Conservation (phyloP, 2,113 vertebrate genomes). For the Sardina pilchardus region DNA sequence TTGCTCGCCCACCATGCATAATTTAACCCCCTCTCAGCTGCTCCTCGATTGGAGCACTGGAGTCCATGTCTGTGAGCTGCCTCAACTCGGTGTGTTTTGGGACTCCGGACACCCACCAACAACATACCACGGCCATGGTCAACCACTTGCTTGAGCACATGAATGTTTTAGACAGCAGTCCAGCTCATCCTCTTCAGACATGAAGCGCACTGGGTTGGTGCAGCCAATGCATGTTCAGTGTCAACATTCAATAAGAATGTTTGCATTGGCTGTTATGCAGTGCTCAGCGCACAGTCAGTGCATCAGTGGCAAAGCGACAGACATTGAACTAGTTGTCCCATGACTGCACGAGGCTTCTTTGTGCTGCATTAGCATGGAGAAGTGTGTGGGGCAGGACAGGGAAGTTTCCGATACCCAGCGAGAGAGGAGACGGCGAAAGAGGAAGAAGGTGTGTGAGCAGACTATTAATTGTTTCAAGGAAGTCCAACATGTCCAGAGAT, state of each 20-base stretch:
- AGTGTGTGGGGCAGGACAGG: background rate
- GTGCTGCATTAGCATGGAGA: background rate
- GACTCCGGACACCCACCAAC: background rate
- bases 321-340: background rate
- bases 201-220: background rate
- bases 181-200: background rate
- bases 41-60: background rate
- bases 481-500: background rate
- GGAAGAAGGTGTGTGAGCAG: background rate
- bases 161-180: background rate
- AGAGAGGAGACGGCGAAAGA: background rate
- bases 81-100: background rate
- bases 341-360: background rate
- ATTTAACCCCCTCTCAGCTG: background rate
- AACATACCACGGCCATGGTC: background rate
- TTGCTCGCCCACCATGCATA: constrained; percentile 8
- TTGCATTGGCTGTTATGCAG: background rate
- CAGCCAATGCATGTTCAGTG: background rate
- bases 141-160: background rate
- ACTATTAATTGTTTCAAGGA: background rate
- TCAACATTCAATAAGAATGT: background rate
- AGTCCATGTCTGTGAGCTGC: background rate
- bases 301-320: background rate
- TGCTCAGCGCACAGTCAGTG: background rate
- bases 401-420: background rate